phyloP scores from a whole-genome alignment of 1,140 invertebrate genomes.

The Watersipora subatra region DNA sequence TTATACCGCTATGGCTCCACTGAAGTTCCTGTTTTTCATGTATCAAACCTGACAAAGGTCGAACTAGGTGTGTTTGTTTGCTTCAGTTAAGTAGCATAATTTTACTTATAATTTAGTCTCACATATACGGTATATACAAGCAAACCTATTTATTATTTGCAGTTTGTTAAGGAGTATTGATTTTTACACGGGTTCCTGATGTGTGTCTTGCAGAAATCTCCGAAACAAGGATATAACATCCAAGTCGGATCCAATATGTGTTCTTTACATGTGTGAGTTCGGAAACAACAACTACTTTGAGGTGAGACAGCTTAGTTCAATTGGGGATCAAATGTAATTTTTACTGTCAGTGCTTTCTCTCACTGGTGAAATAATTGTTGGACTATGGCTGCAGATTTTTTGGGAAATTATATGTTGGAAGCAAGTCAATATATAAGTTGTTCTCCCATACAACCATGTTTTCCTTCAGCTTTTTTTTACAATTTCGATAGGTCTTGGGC shows the following conservation, averaged over 20 bases:
- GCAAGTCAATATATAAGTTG: background rate
- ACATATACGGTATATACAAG: too few species aligned
- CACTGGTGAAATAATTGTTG: background rate
- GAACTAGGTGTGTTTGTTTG: too few species aligned
- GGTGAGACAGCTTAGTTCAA: conserved; percentile 21
- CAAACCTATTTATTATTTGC: too few species aligned
- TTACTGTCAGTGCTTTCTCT: too few species aligned
- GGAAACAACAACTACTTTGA: conserved; percentile 22
- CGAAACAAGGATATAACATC: conserved; percentile 36
- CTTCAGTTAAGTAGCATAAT: too few species aligned
- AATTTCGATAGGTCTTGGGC: background rate
- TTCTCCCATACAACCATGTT: background rate
- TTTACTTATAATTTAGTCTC: too few species aligned
- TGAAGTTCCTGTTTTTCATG: too few species aligned
- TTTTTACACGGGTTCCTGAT: background rate
- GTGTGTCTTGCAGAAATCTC: conserved; percentile 25
- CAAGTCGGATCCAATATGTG: conserved; percentile 36
- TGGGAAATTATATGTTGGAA: background rate
- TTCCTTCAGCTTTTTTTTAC: background rate
- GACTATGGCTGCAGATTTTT: background rate
- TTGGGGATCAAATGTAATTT: too few species aligned
- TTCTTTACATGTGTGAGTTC: conserved; percentile 21
- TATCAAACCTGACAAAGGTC: too few species aligned
- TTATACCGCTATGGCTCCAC: too few species aligned
- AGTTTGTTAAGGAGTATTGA: too few species aligned